phyloP scores from a whole-genome alignment of 2,888 invertebrate genomes.

The Endotricha flammealis region DNA sequence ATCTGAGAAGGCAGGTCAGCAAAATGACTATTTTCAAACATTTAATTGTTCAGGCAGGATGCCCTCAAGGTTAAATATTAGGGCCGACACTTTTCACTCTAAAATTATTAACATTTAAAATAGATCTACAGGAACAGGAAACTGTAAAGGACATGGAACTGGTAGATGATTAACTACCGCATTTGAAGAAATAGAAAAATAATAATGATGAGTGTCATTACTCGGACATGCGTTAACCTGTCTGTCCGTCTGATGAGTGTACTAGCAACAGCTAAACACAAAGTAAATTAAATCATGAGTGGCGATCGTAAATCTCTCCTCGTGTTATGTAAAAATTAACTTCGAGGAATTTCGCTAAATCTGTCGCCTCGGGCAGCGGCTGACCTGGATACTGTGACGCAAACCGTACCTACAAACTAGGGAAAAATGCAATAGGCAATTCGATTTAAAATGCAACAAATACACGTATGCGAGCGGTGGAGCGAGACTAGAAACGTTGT shows the following conservation, averaged over 20 bases:
- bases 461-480: constrained; percentile 6
- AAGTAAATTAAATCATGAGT: constrained; percentile 14
- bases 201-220: constrained; percentile 30
- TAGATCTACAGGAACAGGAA: not conserved
- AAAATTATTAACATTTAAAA: too few relatives aligned
- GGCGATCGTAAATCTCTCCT: constrained; percentile 16
- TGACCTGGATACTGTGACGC: constrained; percentile 21
- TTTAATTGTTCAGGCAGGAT: too few relatives aligned
- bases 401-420: constrained; percentile 13
- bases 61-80: too few relatives aligned
- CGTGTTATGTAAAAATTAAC: constrained; percentile 15
- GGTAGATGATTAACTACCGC: too few relatives aligned
- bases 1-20: too few relatives aligned
- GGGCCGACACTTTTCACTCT: too few relatives aligned
- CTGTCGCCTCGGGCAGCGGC: constrained; percentile 16
- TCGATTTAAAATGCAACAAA: constrained; percentile 7
- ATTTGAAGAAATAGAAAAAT: too few relatives aligned
- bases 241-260: constrained; percentile 13
- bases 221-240: constrained; percentile 24
- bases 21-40: too few relatives aligned
- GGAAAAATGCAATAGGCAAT: constrained; percentile 10
- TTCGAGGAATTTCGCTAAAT: constrained; percentile 21
- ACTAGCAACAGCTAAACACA: constrained; percentile 10
- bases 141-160: not conserved
- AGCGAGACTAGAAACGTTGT: constrained; percentile 14